Evolutionary conservation across 2,113 vertebrate genomes (phyloP).

Genomic region (Tragelaphus strepsiceros): DNA sequence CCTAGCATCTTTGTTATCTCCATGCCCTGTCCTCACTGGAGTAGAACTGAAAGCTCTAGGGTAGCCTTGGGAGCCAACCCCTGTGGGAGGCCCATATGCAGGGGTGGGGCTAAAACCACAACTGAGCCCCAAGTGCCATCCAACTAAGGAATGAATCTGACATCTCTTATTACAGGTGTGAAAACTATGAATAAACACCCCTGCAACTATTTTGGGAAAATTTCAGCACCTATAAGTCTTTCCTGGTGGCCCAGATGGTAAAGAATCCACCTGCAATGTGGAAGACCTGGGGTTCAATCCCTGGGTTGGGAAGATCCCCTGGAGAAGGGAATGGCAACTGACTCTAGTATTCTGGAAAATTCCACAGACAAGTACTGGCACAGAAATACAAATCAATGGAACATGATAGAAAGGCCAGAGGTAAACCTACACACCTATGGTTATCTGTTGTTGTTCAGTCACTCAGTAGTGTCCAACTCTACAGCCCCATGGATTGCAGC

Average conservation of each 20-base stretch:
- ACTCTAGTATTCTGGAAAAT: not conserved
- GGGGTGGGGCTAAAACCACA: not conserved
- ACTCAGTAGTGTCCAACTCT: not conserved
- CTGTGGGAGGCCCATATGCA: not conserved
- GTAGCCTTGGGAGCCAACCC: not conserved
- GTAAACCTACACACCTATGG: not conserved
- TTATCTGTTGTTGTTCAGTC: not conserved
- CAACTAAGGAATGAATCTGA: not conserved
- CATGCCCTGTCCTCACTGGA: not conserved
- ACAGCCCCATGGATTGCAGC: not conserved
- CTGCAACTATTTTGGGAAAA: not conserved
- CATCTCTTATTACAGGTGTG: not conserved
- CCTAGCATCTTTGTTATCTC: not conserved
- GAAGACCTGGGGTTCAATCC: not conserved
- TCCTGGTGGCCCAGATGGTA: not conserved
- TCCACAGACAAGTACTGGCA: not conserved
- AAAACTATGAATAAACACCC: not conserved
- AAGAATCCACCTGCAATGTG: not conserved
- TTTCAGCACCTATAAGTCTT: not conserved
- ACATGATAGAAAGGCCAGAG: not conserved
- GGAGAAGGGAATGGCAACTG: not conserved
- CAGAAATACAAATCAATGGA: not conserved
- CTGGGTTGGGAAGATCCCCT: not conserved
- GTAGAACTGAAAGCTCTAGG: not conserved
- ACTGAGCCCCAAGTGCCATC: not conserved